These are phyloP conservation scores for Homalodisca vitripennis DNA, from an alignment of 1,140 invertebrate genomes.

Conservation along the genomic window DNA sequence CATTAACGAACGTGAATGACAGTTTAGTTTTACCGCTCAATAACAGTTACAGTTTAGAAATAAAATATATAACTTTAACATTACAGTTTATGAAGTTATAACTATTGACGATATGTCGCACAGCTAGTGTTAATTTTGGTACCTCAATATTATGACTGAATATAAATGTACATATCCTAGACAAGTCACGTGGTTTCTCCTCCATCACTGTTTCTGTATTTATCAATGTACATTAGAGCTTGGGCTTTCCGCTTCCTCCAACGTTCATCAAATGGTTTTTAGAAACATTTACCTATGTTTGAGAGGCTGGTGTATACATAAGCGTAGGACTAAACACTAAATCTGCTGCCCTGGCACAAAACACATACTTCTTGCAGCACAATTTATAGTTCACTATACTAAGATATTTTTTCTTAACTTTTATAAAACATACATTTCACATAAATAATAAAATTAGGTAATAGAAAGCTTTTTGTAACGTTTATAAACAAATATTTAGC, in stretches of 20 bases:
- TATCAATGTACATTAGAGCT: constrained; percentile 15
- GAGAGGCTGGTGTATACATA: no score
- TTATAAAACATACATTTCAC: constrained; percentile 14
- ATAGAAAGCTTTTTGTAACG: constrained; percentile 8
- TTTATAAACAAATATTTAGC: constrained; percentile 8
- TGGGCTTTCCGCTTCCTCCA: constrained; percentile 7
- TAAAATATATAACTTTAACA: no score
- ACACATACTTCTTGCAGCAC: neutral
- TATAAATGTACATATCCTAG: constrained; percentile 15
- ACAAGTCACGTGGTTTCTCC: neutral
- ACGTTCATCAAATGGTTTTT: constrained; percentile 12
- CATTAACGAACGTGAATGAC: no score
- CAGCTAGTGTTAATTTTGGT: no score
- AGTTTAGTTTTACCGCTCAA: no score
- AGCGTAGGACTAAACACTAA: neutral
- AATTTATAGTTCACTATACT: neutral
- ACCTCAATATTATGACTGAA: no score
- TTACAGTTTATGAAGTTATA: no score
- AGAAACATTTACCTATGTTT: neutral
- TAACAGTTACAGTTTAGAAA: no score
- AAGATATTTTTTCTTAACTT: constrained; percentile 18
- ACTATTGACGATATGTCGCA: no score
- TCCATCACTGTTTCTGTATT: constrained; percentile 10
- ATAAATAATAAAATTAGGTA: no score
- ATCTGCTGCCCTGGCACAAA: neutral